Evolutionary conservation across 2,888 invertebrate genomes (phyloP), one percentile per base, ranked within the genome.

Genomic region (Leptinotarsa tumamoca): DNA sequence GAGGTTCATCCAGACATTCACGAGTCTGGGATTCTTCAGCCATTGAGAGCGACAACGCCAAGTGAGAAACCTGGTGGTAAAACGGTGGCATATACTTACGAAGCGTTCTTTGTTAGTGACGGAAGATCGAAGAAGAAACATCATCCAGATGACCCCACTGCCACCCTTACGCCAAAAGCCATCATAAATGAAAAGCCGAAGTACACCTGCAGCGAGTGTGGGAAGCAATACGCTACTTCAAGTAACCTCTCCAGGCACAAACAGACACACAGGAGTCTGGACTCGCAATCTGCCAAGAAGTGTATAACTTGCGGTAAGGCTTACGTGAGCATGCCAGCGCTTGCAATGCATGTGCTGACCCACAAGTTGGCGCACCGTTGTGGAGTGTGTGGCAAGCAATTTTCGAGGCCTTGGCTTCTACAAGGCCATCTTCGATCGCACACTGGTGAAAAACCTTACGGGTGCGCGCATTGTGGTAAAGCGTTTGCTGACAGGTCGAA

Each of bases 291-390:
- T 77, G 98, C 98, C 68, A 97, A 97, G 89, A 95, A 96, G 85
- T 98, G 98, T 88, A 95, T 95, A 82, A 96, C 96, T 81, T 98
- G 98, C 89, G 96, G 96, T 81, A 97, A 98, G 89, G 96, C 97
- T 3, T 98, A 98, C 89, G 98, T 98, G 68, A 96, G 96, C 80
- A 98, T 98, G 98, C 98, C 98, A 0, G 98, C 98, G 1, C 91
- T 98, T 74, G 96, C 98, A 63, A 98, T 96, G 95, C 96, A 96
- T 88, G 94, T 96, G 79, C 91, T 95, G 61, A 98, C 97, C 67
- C 98, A 98, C 90, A 96, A 96, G 86, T 91, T 98, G 84, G 94
- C 94, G 43, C 98, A 98, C 90, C 94, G 95, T 83, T 98, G 98
- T 88, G 93, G 94, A 68, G 94, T 97, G 49, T 98, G 98, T 89